Percentiles rank a stretch among this genome's conserved stretches.
phyloP scores from a whole-genome alignment of 2,888 invertebrate species.

The Pyralis farinalis region DNA sequence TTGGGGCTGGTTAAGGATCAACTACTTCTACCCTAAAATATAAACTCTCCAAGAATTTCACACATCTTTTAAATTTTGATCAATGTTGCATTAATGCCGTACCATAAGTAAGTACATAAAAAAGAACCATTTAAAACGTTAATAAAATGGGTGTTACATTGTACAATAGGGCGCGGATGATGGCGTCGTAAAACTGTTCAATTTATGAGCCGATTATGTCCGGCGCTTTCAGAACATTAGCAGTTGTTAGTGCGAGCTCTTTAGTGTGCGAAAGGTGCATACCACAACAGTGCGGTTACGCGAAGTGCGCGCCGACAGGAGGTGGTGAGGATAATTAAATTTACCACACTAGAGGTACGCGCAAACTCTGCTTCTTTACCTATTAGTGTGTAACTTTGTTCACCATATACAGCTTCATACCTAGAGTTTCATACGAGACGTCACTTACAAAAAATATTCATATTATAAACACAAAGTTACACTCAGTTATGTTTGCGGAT shows the following conservation, averaged over 20 bases:
- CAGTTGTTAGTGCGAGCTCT: conserved; percentile 24
- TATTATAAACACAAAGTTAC: conserved; percentile 10
- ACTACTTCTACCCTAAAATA: no score
- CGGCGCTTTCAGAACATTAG: conserved; percentile 30
- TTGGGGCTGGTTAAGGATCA: no score
- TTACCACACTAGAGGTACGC: conserved; percentile 31
- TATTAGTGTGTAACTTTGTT: conserved; percentile 23
- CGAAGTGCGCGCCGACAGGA: conserved; percentile 11
- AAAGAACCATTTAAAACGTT: background rate
- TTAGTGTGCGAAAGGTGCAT: conserved; percentile 14
- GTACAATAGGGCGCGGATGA: conserved; percentile 10
- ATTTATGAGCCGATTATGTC: conserved; percentile 24
- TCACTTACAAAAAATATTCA: conserved; percentile 12
- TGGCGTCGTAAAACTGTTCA: conserved; percentile 22
- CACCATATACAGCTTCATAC: conserved; percentile 17
- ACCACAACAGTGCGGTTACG: conserved; percentile 30
- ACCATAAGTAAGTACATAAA: no score
- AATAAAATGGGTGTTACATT: conserved; percentile 10
- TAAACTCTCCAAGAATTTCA: no score
- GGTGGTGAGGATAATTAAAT: conserved; percentile 33
- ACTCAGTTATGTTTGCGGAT: background rate
- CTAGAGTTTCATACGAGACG: conserved; percentile 6
- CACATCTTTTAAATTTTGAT: no score
- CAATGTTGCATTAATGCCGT: no score
- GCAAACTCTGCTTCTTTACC: conserved; percentile 29